Evolutionary conservation across 2,113 vertebrate species (phyloP), one percentile per base, ranked within the genome.

Genomic region (Silurus meridionalis): DNA sequence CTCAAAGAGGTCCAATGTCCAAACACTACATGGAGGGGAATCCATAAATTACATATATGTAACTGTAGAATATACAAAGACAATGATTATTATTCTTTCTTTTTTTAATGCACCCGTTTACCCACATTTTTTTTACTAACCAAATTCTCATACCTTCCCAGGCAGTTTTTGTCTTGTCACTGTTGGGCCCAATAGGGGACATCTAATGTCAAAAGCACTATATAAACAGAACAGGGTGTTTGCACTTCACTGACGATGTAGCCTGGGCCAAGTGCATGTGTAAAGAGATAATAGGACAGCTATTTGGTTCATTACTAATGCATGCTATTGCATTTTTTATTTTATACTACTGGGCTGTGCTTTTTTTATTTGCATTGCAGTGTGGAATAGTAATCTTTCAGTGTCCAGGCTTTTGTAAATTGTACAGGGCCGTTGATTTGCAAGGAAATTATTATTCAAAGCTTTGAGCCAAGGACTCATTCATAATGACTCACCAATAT

Each of bases 401-500:
- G 14, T 17, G 14, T 10, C 52, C 55, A 80, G 0, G 25, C 25
- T 80, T 37, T 60, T 58, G 11, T 60, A 80, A 17, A 80, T 6
- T 6, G 75, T 28, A 17, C 5, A 78, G 25, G 55, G 14, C 60
- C 25, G 15, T 15, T 58, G 75, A 58, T 58, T 58, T 57, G 77
- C 14, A 10, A 19, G 25, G 55, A 58, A 37, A 80, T 57, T 57
- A 79, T 79, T 79, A 58, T 58, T 80, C 25, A 80, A 55, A 37
- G 25, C 23, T 37, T 80, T 13, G 50, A 83, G 23, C 14, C n/a
- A 67, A 69, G 50, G 52, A 83, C 63, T 13, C 50, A 28, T 69
- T 69, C 64, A 83, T 83, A 69, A 69, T 67, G 64, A 83, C 69
- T 69, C 21, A 69, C 14, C n/a, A 83, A 19, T 69, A 67, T 64